Base-by-base conservation (phyloP, 2,113 vertebrate species). In the Plotosus lineatus region DNA sequence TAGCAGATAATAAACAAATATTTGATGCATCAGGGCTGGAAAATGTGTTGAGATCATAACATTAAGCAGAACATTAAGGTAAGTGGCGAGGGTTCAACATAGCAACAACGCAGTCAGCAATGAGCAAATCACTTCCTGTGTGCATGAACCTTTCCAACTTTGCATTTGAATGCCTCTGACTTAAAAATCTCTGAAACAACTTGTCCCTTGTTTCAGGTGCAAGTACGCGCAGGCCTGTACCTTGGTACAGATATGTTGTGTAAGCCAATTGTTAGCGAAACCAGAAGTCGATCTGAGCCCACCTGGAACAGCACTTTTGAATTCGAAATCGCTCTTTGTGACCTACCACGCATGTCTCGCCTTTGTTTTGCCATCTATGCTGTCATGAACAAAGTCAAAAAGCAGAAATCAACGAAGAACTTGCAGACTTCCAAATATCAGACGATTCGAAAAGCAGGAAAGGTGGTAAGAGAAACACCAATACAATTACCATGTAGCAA, bases 401-500 rank as follows among this genome's bases (percentile, higher is more conserved):
- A 95, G 60, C 96, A 97, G 77, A 98, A 96, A 84, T 95, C 95
- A 75, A 96, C 95, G 82, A 99, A 96, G 90, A 93, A 94, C 61
- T 89, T 94, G 76, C 96, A 97, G 91, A 87, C 91, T 33, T 92
- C 94, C 90, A 99, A 98, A 86, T 98, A 97, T 90, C 98, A 98
- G 92, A 99, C 97, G 83, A 99, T 99, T 87, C 96, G 97, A 87
- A 99, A 98, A 90, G 94, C 97, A 65, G 98, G 98, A 74, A 99
- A 99, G 96, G 95, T 98, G 95, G 98, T 98, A 92, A 86, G 90
- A 42, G 23, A 6, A 56, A 40, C 66, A 58, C 46, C 17, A 23
- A 38, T 36, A 28, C 26, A 28, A 31, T 50, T 3, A 38, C 21
- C 12, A 58, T 19, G 7, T 48, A 42, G 12, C 17, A n/a, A 31